A percentile compares a stretch with the other conserved stretches of the same genome.
Evolutionary conservation across 2,888 invertebrate species (phyloP).

Genomic region (Drosophila meridiana): DNA sequence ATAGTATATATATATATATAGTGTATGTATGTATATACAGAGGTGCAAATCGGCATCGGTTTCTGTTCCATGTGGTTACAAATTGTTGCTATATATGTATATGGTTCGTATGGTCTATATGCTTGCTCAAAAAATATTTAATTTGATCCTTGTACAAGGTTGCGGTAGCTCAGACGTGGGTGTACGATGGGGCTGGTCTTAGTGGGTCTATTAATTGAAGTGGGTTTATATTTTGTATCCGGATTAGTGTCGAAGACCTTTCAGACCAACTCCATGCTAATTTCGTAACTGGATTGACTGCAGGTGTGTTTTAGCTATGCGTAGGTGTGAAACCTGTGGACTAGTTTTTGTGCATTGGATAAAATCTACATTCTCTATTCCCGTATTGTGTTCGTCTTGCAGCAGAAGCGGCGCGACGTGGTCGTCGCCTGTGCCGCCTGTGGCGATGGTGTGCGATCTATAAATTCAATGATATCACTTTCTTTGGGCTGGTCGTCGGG

Average conservation of each 20-base stretch:
- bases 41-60: constrained; percentile 53
- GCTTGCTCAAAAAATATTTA: constrained; percentile 65
- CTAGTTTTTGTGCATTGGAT: constrained; percentile 29
- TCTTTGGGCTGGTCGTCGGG: constrained; percentile 50
- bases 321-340: constrained; percentile 53
- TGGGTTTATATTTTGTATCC: neutral
- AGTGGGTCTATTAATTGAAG: neutral
- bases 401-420: constrained; percentile 48
- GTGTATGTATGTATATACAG: constrained; percentile 37
- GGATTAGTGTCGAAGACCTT: neutral
- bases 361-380: constrained; percentile 25
- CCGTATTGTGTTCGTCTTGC: constrained; percentile 56
- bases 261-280: neutral
- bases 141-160: constrained; percentile 27
- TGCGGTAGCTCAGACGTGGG: constrained; percentile 9
- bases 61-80: constrained; percentile 20
- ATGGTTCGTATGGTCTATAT: neutral
- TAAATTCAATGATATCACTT: constrained; percentile 83
- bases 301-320: constrained; percentile 2
- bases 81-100: constrained; percentile 1
- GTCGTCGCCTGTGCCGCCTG: constrained; percentile 43
- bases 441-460: constrained; percentile 84
- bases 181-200: neutral
- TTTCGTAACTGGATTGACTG: constrained; percentile 12
- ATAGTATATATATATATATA: constrained; percentile 27